These are phyloP conservation scores for Junonia oenone DNA, from an alignment of 2,888 invertebrate genomes.

Conservation along the genomic window DNA sequence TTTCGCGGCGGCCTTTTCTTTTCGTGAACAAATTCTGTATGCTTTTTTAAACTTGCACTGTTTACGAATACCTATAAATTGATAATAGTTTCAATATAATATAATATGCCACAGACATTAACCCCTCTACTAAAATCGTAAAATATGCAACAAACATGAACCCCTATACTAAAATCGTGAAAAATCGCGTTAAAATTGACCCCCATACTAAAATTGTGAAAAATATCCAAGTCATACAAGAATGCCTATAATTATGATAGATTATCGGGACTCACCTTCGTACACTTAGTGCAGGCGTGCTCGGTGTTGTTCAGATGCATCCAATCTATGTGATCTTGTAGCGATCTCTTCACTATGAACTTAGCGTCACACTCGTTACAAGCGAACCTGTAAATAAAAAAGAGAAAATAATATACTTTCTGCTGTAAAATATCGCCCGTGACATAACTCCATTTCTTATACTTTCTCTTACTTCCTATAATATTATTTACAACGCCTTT, in stretches of 20 bases:
- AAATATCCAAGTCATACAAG: too few relatives aligned
- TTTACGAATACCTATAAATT: slow-evolving; percentile 52
- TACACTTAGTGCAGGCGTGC: slow-evolving; percentile 48
- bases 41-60: slow-evolving; percentile 42
- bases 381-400: slow-evolving; percentile 40
- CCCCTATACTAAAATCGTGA: not conserved
- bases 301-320: slow-evolving; percentile 48
- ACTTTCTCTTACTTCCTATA: too few relatives aligned
- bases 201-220: too few relatives aligned
- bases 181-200: too few relatives aligned
- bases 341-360: slow-evolving; percentile 41
- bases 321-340: slow-evolving; percentile 55
- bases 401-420: too few relatives aligned
- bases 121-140: not conserved
- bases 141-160: not conserved
- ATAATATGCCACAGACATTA: too few relatives aligned
- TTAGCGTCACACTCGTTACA: slow-evolving; percentile 53
- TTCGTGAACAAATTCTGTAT: slow-evolving; percentile 51
- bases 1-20: slow-evolving; percentile 53
- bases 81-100: too few relatives aligned
- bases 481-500: too few relatives aligned
- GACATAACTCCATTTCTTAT: too few relatives aligned
- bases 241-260: too few relatives aligned
- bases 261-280: slow-evolving; percentile 46
- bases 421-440: too few relatives aligned